Evolutionary conservation across 2,797 vertebrate species (phyloP).

Genomic region (Eulemur rubriventer): DNA sequence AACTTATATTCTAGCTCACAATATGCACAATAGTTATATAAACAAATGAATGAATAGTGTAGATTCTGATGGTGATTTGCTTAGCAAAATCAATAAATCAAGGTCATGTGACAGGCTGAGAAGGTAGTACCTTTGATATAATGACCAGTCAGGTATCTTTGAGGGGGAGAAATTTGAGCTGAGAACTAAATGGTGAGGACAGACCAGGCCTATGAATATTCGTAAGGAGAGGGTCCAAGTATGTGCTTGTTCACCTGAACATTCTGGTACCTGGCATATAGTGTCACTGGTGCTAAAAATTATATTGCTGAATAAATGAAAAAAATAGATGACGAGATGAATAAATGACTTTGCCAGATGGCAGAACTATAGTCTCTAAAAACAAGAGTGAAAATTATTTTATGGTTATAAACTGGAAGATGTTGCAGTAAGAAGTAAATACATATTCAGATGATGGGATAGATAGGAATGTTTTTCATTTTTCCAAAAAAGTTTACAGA

Average conservation of each 20-base stretch:
- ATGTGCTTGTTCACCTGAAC: background rate
- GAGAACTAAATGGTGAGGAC: background rate
- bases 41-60: background rate
- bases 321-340: background rate
- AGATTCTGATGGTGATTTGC: background rate
- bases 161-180: background rate
- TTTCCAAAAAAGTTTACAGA: slow-evolving; percentile 48
- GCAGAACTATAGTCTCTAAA: background rate
- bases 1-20: background rate
- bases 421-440: slow-evolving; percentile 1
- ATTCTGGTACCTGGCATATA: background rate
- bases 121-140: background rate
- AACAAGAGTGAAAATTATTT: background rate
- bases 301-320: background rate
- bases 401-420: slow-evolving; percentile 9
- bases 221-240: background rate
- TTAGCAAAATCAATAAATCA: background rate
- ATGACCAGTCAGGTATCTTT: background rate
- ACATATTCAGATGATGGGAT: background rate
- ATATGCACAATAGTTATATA: background rate
- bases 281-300: background rate
- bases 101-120: background rate
- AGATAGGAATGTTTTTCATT: background rate
- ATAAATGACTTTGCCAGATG: background rate
- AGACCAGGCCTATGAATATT: background rate